phyloP scores from a whole-genome alignment of 2,888 invertebrate species.

The Sceliomorpha sp. region DNA sequence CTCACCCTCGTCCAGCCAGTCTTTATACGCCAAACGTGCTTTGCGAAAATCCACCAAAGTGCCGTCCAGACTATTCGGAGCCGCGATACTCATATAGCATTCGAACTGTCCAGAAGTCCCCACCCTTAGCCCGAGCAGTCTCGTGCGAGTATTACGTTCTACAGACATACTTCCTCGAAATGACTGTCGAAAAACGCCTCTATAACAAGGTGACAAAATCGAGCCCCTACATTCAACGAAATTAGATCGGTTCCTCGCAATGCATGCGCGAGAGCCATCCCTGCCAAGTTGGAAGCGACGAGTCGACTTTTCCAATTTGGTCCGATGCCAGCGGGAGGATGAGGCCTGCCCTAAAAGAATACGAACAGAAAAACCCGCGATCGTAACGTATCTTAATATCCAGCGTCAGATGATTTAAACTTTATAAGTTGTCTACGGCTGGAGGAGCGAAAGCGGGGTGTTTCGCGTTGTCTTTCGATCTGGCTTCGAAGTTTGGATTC shows the following conservation, averaged over 20 bases:
- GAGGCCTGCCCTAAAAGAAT: slow-evolving; percentile 56
- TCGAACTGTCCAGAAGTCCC: slow-evolving; percentile 35
- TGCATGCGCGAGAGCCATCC: slow-evolving; percentile 26
- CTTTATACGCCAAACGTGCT: slow-evolving; percentile 55
- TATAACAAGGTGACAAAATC: slow-evolving; percentile 31
- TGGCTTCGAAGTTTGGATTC: slow-evolving; percentile 57
- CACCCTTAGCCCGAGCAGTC: slow-evolving; percentile 30
- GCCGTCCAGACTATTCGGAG: slow-evolving; percentile 55
- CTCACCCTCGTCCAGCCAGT: slow-evolving; percentile 30
- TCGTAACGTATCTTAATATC: slow-evolving; percentile 74
- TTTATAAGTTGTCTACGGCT: slow-evolving; percentile 61
- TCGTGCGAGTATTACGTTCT: slow-evolving; percentile 13
- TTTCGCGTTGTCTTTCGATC: slow-evolving; percentile 44
- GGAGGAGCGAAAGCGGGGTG: slow-evolving; percentile 48
- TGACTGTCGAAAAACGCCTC: slow-evolving; percentile 16
- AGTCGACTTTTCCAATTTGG: slow-evolving; percentile 72
- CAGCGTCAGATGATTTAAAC: slow-evolving; percentile 65
- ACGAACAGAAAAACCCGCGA: slow-evolving; percentile 47
- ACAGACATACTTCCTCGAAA: slow-evolving; percentile 11
- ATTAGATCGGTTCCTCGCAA: slow-evolving; percentile 38
- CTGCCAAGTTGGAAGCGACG: slow-evolving; percentile 41
- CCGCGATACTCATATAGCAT: slow-evolving; percentile 51
- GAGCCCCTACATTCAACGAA: slow-evolving; percentile 15
- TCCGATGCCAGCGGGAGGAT: slow-evolving; percentile 69
- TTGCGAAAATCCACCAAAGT: slow-evolving; percentile 50